Percentiles rank a stretch among this genome's conserved stretches.
Conservation (phyloP, 2,888 invertebrate genomes). For the Hybos culiciformis region DNA sequence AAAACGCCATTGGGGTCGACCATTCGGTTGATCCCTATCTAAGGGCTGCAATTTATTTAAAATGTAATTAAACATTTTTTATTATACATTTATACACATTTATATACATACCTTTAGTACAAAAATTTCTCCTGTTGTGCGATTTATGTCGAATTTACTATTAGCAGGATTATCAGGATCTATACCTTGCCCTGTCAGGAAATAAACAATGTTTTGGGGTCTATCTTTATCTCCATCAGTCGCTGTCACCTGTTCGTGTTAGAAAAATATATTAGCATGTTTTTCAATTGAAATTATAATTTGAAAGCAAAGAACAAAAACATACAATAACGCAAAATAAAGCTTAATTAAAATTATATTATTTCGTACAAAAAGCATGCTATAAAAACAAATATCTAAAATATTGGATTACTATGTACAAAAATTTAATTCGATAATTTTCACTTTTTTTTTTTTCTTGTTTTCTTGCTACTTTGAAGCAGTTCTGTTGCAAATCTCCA, state of each 20-base stretch:
- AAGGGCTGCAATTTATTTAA: slow-evolving; percentile 52
- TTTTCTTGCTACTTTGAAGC: too few relatives aligned
- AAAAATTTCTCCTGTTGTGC: slow-evolving; percentile 89
- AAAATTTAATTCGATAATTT: too few relatives aligned
- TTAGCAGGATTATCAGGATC: slow-evolving; percentile 90
- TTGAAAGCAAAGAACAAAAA: too few relatives aligned
- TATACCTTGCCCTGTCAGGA: slow-evolving; percentile 88
- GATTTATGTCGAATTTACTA: slow-evolving; percentile 92
- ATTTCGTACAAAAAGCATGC: too few relatives aligned
- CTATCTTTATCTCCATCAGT: slow-evolving; percentile 93
- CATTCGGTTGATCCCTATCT: slow-evolving; percentile 93
- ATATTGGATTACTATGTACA: too few relatives aligned
- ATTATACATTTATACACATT: neutral
- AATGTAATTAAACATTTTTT: neutral
- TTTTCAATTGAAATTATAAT: neutral
- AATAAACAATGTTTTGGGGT: slow-evolving; percentile 89
- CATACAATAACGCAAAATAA: too few relatives aligned
- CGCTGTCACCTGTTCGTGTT: slow-evolving; percentile 85
- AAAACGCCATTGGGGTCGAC: slow-evolving; percentile 90
- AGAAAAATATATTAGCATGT: neutral
- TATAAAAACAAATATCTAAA: too few relatives aligned
- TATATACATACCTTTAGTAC: slow-evolving; percentile 73
- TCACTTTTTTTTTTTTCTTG: too few relatives aligned
- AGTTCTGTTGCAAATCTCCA: too few relatives aligned
- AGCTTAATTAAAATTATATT: too few relatives aligned